Evolutionary conservation across 2,888 invertebrate genomes (phyloP).

Genomic region (Napeogenes sylphis): DNA sequence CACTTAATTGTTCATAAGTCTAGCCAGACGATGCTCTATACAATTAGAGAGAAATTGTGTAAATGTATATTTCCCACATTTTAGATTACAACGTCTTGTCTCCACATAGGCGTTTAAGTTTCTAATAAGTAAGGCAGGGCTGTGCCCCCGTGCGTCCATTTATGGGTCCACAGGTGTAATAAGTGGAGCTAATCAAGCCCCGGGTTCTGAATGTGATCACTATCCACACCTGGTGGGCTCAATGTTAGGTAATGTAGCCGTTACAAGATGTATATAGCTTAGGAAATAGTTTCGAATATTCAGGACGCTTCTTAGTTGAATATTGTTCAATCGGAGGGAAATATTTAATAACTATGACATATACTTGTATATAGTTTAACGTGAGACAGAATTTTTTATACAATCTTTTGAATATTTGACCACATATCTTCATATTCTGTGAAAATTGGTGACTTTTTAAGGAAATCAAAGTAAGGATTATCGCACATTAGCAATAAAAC

Average conservation of each 20-base stretch:
- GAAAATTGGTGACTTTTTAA: too few species aligned
- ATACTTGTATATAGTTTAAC: too few species aligned
- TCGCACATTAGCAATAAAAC: too few species aligned
- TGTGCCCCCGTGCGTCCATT: neutral
- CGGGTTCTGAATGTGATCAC: constrained; percentile 19
- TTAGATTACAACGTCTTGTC: neutral
- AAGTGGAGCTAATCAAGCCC: constrained; percentile 28
- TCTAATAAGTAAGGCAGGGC: neutral
- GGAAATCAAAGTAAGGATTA: too few species aligned
- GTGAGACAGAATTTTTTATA: too few species aligned
- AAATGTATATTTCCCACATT: too few species aligned
- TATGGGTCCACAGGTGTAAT: constrained; percentile 24
- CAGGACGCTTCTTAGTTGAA: neutral
- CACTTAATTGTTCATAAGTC: neutral
- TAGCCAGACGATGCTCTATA: neutral
- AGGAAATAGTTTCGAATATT: constrained; percentile 11
- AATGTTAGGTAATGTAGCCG: constrained; percentile 10
- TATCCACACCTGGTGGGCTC: constrained; percentile 27
- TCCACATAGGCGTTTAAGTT: neutral
- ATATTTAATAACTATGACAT: too few species aligned
- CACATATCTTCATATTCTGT: too few species aligned
- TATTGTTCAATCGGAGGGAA: too few species aligned
- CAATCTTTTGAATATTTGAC: too few species aligned
- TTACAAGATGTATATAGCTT: constrained; percentile 10
- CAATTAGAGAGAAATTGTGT: too few species aligned